Evolutionary conservation across 2,888 invertebrate species (phyloP).

Genomic region (Merodon equestris): DNA sequence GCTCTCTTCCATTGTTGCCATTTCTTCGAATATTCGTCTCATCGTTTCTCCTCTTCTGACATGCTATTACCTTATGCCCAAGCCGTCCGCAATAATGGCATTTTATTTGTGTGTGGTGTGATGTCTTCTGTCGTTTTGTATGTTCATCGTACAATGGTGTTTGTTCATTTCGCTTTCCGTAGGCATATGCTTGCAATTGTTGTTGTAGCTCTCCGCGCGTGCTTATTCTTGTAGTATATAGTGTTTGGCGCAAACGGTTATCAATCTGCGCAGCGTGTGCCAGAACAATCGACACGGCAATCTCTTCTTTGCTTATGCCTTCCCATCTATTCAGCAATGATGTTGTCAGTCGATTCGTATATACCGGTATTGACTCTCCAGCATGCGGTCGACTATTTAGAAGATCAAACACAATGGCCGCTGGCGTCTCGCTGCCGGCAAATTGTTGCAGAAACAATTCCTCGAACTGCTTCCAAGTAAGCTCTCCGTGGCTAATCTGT

Average conservation of each 20-base stretch:
- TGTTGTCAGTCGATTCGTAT: slow-evolving; percentile 10
- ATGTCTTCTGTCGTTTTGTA: slow-evolving; percentile 14
- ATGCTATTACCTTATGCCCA: slow-evolving; percentile 48
- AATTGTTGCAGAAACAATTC: slow-evolving; percentile 38
- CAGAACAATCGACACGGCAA: slow-evolving; percentile 22
- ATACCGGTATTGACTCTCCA: slow-evolving; percentile 14
- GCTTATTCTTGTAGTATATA: slow-evolving; percentile 3
- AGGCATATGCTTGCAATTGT: slow-evolving; percentile 4
- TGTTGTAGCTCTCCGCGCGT: slow-evolving; percentile 3
- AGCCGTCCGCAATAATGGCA: slow-evolving; percentile 54
- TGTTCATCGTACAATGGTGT: slow-evolving; percentile 5
- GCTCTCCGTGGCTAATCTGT: slow-evolving; percentile 30
- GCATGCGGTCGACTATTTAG: slow-evolving; percentile 13
- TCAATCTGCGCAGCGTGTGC: slow-evolving; percentile 15
- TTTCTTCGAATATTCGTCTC: slow-evolving; percentile 4
- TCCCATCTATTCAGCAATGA: slow-evolving; percentile 16
- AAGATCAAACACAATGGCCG: slow-evolving; percentile 34
- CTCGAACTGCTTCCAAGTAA: slow-evolving; percentile 34
- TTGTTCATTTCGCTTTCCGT: slow-evolving; percentile 7
- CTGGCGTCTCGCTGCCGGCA: slow-evolving; percentile 30
- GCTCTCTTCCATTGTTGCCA: slow-evolving; percentile 8
- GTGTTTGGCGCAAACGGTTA: slow-evolving; percentile 4
- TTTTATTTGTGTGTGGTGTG: slow-evolving; percentile 40
- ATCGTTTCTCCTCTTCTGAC: slow-evolving; percentile 12
- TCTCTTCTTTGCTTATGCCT: slow-evolving; percentile 9